Evolutionary conservation across 53 echinoderm and acorn worm genomes (phyloP).

Genomic region (Mesocentrotus franciscanus): DNA sequence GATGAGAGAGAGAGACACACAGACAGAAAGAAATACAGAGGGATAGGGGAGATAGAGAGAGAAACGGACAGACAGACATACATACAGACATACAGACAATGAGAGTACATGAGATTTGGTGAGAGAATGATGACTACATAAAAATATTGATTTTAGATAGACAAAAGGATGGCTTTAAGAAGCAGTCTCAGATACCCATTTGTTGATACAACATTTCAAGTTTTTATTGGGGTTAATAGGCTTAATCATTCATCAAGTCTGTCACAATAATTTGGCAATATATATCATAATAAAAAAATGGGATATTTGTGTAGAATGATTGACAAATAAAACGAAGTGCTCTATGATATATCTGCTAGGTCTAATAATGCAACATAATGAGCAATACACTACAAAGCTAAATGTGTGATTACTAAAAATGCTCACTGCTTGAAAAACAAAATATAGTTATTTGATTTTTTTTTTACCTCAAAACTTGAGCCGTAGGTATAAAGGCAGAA

Average conservation of each 20-base stretch:
- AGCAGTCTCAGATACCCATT: not conserved
- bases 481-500: slow-evolving; percentile 37
- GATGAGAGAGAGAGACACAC: too few relatives aligned
- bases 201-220: slow-evolving; percentile 71
- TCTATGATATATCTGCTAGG: slow-evolving; percentile 38
- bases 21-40: too few relatives aligned
- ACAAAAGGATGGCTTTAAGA: too few relatives aligned
- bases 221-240: slow-evolving; percentile 70
- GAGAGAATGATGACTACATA: too few relatives aligned
- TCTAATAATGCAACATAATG: slow-evolving; percentile 25
- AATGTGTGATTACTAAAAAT: not conserved
- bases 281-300: slow-evolving; percentile 61
- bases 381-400: slow-evolving; percentile 6
- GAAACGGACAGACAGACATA: too few relatives aligned
- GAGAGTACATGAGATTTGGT: too few relatives aligned
- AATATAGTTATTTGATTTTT: not conserved
- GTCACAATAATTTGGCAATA: slow-evolving; percentile 72
- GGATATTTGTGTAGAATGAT: slow-evolving; percentile 42
- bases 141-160: too few relatives aligned
- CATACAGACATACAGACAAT: too few relatives aligned
- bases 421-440: not conserved
- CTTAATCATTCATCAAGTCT: slow-evolving; percentile 58
- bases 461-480: slow-evolving; percentile 12
- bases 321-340: slow-evolving; percentile 47
- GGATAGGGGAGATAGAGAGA: too few relatives aligned